Base-by-base conservation (phyloP, 2,113 vertebrate species). In the Orycteropus afer region DNA sequence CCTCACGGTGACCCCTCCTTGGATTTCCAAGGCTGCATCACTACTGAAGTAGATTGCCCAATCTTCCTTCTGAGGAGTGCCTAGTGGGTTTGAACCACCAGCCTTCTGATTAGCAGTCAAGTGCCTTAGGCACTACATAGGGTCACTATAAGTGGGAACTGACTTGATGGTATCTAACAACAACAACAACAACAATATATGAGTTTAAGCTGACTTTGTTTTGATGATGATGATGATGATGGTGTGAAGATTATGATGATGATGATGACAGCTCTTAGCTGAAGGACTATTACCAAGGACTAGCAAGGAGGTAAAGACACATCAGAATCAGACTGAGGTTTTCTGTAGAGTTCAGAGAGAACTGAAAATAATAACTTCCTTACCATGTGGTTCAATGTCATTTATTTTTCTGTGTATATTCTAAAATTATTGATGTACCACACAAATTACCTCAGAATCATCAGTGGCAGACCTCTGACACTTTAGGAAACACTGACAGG, bases 371-470 rank as follows among this genome's bases (percentile, higher is more conserved):
- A 71, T 27, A 23, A 45, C 42, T 74, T 79, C 42, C 37, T 83
- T 49, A 55, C 37, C 23, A 12, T 84, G 59, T 83, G 83, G 61
- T 32, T 95, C 37, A 22, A 9, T 76, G 63, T 59, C 18, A 7
- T 74, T 92, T 91, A 34, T 82, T 81, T 96, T 77, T 87, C 40
- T 88, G 15, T 81, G 29, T 53, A 49, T 27, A 13, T 18, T 42
- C 22, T 37, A 63, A 88, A 85, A 81, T 53, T 71, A 65, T 23
- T 71, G 59, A 82, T 37, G 18, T 53, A 3, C 25, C 82, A 40
- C 82, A 90, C 57, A 88, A 59, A 5, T 23, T 78, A 34, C 42
- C 80, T 51, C 32, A 7, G 34, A 77, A 32, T 42, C 40, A 65
- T 17, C 32, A 37, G 3, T 29, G 53, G 61, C 49, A 42, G 8